Conservation (phyloP, 1,140 invertebrate species). For the Pentalonia nigronervosa region DNA sequence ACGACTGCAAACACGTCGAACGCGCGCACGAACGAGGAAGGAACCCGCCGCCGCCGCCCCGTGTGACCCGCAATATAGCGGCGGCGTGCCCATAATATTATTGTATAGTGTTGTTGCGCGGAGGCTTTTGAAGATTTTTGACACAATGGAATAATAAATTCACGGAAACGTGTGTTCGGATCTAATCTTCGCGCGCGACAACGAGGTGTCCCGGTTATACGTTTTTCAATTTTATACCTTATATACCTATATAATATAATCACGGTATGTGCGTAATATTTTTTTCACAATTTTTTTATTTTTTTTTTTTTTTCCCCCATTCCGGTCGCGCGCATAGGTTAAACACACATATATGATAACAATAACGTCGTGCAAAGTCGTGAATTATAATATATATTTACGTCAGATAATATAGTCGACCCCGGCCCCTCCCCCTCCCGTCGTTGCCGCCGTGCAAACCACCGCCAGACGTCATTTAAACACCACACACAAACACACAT, state of each 20-base stretch:
- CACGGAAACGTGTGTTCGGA: conserved; percentile 58
- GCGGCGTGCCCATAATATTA: neutral
- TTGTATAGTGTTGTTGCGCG: neutral
- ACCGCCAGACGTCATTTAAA: neutral
- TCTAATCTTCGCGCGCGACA: conserved; percentile 46
- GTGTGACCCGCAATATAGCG: neutral
- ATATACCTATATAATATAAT: neutral
- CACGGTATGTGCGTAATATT: neutral
- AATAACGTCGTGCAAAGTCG: conserved; percentile 56
- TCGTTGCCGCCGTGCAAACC: neutral
- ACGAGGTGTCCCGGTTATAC: conserved; percentile 48
- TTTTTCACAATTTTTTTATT: neutral
- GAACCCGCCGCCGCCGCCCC: conserved; percentile 6
- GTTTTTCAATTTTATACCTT: neutral
- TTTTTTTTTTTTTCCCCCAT: neutral
- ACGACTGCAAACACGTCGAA: neutral
- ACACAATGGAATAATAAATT: conserved; percentile 58
- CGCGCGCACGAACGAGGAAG: conserved; percentile 23
- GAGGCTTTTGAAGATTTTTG: conserved; percentile 56
- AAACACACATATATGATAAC: conserved; percentile 38
- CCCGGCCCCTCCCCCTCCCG: neutral
- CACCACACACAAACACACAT: neutral
- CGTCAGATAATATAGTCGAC: neutral
- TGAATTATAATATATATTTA: conserved; percentile 55
- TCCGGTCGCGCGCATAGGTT: conserved; percentile 31